phyloP scores from a whole-genome alignment of 1,140 invertebrate species.

The Pentalonia nigronervosa region DNA sequence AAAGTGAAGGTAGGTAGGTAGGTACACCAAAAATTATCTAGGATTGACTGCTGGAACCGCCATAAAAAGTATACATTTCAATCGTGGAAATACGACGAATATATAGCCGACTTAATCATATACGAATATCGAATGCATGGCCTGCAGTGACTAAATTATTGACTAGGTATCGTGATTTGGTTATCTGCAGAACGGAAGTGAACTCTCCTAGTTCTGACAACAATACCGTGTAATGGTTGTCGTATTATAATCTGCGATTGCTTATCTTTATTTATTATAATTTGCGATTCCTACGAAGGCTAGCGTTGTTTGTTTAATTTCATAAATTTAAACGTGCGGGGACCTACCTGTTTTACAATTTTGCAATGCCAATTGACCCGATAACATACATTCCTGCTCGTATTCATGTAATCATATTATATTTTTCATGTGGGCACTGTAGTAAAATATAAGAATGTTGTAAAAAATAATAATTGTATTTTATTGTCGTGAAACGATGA shows the following conservation, averaged over 20 bases:
- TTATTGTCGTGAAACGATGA: not conserved
- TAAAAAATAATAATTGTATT: conserved; percentile 25
- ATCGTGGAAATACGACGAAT: not conserved
- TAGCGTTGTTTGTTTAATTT: not conserved
- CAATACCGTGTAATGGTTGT: not conserved
- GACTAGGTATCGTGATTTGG: not conserved
- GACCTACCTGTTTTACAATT: not conserved
- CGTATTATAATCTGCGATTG: not conserved
- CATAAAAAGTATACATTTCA: not conserved
- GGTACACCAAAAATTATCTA: not conserved
- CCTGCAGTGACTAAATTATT: too few relatives aligned
- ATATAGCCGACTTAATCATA: not conserved
- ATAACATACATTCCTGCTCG: not conserved
- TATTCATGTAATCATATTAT: not conserved
- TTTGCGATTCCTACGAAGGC: not conserved
- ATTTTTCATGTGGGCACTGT: not conserved
- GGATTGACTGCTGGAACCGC: not conserved
- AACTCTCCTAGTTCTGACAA: not conserved
- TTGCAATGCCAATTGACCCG: not conserved
- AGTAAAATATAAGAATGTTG: not conserved
- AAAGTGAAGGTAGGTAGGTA: too few relatives aligned
- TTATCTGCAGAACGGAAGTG: not conserved
- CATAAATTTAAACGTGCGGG: not conserved
- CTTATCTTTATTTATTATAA: not conserved
- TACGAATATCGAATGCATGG: too few relatives aligned